Conservation (phyloP, 2,113 vertebrate genomes). For the Esox niger region DNA sequence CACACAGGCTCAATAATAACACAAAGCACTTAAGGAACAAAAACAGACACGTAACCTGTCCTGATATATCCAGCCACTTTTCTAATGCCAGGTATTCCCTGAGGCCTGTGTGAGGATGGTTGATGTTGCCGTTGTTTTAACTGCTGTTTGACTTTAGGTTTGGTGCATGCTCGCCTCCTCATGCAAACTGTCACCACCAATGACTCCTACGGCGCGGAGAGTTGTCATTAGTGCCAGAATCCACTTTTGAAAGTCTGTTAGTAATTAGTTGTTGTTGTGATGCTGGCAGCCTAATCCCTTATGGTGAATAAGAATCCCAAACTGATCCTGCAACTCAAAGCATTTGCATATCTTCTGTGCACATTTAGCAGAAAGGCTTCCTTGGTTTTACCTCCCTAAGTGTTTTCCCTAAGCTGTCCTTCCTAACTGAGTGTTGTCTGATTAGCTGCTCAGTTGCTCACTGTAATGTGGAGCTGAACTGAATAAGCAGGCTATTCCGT, state of each 20-base stretch:
- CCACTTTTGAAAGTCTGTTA: conserved; percentile 6
- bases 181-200: conserved; percentile 1
- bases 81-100: background rate
- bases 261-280: conserved; percentile 20
- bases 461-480: background rate
- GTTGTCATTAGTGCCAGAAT: conserved; percentile 2
- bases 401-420: no score
- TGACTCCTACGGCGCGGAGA: background rate
- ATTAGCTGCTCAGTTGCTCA: background rate
- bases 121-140: background rate
- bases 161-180: background rate
- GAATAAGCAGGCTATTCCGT: background rate
- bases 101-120: background rate
- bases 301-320: background rate
- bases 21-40: background rate
- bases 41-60: background rate
- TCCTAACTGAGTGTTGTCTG: no score
- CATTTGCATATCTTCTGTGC: conserved; percentile 1
- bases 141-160: conserved; percentile 2
- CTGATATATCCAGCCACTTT: background rate
- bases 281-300: conserved; percentile 10
- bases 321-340: background rate
- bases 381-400: background rate
- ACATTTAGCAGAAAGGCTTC: background rate
- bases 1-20: background rate